Conservation (phyloP, 2,888 invertebrate genomes). For the Ditula angustiorana region DNA sequence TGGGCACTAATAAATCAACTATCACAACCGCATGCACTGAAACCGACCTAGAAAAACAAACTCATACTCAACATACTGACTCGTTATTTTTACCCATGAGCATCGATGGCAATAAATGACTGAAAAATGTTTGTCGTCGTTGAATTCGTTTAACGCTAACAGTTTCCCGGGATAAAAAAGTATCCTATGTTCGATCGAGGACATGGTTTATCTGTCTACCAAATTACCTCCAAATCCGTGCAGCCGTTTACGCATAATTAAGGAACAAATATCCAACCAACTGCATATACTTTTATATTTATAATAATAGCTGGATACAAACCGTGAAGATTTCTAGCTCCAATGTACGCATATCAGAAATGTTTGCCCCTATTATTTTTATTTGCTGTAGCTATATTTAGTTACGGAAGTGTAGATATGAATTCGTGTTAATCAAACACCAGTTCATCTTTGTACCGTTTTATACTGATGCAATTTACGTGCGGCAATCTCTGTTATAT, state of each 20-base stretch:
- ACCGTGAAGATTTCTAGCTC: slow-evolving; percentile 16
- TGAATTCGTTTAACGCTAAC: too few relatives aligned
- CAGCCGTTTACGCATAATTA: too few relatives aligned
- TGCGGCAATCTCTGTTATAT: background rate
- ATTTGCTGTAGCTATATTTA: slow-evolving; percentile 63
- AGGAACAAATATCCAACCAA: too few relatives aligned
- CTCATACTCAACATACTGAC: slow-evolving; percentile 10
- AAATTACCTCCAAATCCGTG: too few relatives aligned
- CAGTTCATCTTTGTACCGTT: slow-evolving; percentile 54
- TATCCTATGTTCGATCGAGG: too few relatives aligned
- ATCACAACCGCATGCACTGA: slow-evolving; percentile 38
- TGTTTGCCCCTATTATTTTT: slow-evolving; percentile 46
- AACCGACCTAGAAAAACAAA: slow-evolving; percentile 37
- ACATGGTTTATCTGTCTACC: too few relatives aligned
- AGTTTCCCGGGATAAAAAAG: too few relatives aligned
- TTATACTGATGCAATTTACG: slow-evolving; percentile 41
- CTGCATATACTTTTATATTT: too few relatives aligned
- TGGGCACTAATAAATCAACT: slow-evolving; percentile 35
- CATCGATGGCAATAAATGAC: slow-evolving; percentile 11
- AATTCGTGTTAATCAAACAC: slow-evolving; percentile 65
- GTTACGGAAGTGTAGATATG: slow-evolving; percentile 66
- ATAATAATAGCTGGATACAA: too few relatives aligned
- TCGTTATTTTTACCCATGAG: slow-evolving; percentile 10
- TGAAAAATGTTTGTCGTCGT: slow-evolving; percentile 27
- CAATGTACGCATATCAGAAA: slow-evolving; percentile 33